Base-by-base conservation (phyloP, 2,888 invertebrate genomes). In the Branchipolynoe longqiensis region DNA sequence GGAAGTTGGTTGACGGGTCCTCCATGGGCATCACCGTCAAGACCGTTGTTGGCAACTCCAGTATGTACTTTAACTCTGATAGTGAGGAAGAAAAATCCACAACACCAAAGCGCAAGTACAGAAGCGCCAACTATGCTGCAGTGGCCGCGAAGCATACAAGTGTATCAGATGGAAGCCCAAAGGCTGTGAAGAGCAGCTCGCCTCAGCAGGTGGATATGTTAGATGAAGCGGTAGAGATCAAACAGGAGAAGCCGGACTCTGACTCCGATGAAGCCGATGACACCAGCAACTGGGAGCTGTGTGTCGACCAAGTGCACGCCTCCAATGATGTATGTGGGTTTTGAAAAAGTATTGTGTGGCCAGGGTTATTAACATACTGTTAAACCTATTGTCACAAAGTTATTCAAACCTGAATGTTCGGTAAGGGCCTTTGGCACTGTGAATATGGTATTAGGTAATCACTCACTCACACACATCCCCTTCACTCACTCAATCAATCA, bases 191-290 rank as follows among this genome's bases (percentile, higher is more conserved):
- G 48, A 48, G 48, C 8, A 48, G 48, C 18, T 8, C 8, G 48
- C 48, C 48, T 12, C 8, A n/a, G n/a, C n/a, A n/a, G 12, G 69
- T 69, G 69, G 38, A 69, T 36, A n/a, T 69, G 33, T 14, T 69
- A 38, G 69, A 38, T 2, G 69, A 69, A n/a, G 12, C 8, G 12
- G 69, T 69, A 38, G 36, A 69, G 69, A 69, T 69, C 38, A 69
- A 69, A 69, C 69, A 69, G 38, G 69, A 69, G 38, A 69, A 69
- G n/a, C 69, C 69, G 1, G 69, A 69, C 69, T 69, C 69, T 12
- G 69, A 69, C 14, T 33, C 33, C 36, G 69, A 69, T 14, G 33
- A 69, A 22, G 25, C 12, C n/a, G 25, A 18, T 8, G 58, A 58
- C n/a, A 33, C 69, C 14, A 38, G 38, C 3, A 38, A 69, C 36